Percentiles rank a stretch among this genome's conserved stretches.
These are phyloP conservation scores for Rhabdornis inornatus DNA, from an alignment of 2,113 vertebrate species.

Conservation along the genomic window DNA sequence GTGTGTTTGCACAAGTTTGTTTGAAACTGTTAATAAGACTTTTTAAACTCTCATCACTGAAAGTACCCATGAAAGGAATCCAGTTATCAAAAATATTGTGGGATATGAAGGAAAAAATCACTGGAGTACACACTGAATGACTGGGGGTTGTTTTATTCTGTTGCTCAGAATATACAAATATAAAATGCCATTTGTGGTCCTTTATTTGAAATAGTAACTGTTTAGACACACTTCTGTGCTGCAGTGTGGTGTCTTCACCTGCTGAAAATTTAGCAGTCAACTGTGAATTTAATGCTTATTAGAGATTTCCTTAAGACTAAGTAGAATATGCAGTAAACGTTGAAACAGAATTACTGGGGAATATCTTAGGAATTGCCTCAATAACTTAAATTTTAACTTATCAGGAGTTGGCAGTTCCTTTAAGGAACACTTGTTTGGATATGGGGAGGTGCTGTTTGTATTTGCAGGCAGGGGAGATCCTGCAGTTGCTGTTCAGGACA, in stretches of 20 bases:
- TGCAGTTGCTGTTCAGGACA: not conserved
- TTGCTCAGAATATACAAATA: not conserved
- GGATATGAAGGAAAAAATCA: not conserved
- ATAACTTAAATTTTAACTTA: not conserved
- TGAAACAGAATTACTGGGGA: not conserved
- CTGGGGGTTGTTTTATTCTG: not conserved
- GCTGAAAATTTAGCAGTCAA: not conserved
- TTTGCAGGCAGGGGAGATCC: not conserved
- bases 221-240: not conserved
- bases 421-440: not conserved
- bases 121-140: rapidly evolving
- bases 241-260: not conserved
- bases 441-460: not conserved
- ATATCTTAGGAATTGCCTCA: not conserved
- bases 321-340: not conserved
- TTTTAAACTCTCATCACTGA: not conserved
- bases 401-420: not conserved
- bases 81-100: not conserved
- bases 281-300: not conserved
- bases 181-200: not conserved
- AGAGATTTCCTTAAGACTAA: not conserved
- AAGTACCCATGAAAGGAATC: not conserved
- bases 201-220: not conserved
- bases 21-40: not conserved
- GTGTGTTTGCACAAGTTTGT: not conserved